phyloP scores from a whole-genome alignment of 2,113 vertebrate genomes.

The Aythya baeri region DNA sequence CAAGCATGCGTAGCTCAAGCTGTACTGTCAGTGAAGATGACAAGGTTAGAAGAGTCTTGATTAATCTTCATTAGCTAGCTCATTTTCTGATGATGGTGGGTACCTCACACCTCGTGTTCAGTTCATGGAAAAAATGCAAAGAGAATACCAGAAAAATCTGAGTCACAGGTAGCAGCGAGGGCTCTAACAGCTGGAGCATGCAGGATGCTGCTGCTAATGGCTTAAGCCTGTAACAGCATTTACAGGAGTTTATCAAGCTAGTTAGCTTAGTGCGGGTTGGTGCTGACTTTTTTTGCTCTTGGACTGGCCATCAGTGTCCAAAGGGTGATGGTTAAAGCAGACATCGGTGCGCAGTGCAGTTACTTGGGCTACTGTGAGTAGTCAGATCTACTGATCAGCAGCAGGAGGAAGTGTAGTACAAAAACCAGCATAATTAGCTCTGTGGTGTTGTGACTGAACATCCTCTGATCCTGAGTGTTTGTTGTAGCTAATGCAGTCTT shows the following conservation, averaged over 20 bases:
- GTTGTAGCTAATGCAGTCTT: neutral
- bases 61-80: neutral
- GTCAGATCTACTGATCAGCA: neutral
- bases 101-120: neutral
- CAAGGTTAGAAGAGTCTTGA: neutral
- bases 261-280: neutral
- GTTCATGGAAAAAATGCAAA: neutral
- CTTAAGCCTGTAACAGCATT: neutral
- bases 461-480: neutral
- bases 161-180: neutral
- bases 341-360: neutral
- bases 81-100: neutral
- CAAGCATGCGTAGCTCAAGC: neutral
- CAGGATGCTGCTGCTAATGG: neutral
- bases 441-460: neutral
- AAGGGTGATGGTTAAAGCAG: neutral
- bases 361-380: neutral
- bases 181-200: neutral
- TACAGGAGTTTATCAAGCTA: neutral
- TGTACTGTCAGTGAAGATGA: constrained; percentile 10
- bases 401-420: neutral
- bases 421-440: neutral
- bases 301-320: rapidly evolving
- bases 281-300: neutral
- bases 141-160: neutral